Conservation (phyloP, 2,797 vertebrate species). For the Liparis tanakae region DNA sequence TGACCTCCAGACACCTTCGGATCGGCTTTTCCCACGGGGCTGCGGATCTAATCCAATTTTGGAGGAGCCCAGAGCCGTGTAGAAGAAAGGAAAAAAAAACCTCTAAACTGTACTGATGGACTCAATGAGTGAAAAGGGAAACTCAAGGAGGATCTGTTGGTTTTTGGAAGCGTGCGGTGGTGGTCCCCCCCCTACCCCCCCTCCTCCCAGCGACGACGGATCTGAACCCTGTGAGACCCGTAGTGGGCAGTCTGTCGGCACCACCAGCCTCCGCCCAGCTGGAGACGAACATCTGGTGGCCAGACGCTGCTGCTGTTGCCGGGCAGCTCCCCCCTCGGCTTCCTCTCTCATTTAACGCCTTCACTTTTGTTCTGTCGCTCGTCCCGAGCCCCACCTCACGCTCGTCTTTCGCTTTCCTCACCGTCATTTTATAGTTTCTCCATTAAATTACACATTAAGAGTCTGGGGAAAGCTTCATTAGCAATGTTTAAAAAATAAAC, state of each 20-base stretch:
- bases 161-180: constrained; percentile 28
- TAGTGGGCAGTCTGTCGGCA: constrained; percentile 52
- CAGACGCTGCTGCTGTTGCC: constrained; percentile 60
- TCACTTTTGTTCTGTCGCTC: constrained; percentile 49
- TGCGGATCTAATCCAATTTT: background rate
- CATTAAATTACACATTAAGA: background rate
- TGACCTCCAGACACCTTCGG: constrained; percentile 37
- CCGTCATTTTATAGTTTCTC: background rate
- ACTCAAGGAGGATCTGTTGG: background rate
- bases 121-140: background rate
- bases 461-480: background rate
- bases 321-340: constrained; percentile 37
- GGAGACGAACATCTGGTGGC: constrained; percentile 76
- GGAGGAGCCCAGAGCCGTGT: constrained; percentile 7
- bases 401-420: constrained; percentile 21
- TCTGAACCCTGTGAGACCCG: constrained; percentile 57
- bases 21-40: constrained; percentile 38
- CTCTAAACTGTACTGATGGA: constrained; percentile 26
- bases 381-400: constrained; percentile 61
- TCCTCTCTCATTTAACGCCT: constrained; percentile 54
- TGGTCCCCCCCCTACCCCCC: constrained; percentile 28
- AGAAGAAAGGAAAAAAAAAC: background rate
- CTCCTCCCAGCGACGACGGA: constrained; percentile 42
- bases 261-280: constrained; percentile 58
- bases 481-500: background rate